Evolutionary conservation across 2,113 vertebrate species (phyloP), one percentile per base, ranked within the genome.

Genomic region (Dascyllus trimaculatus): DNA sequence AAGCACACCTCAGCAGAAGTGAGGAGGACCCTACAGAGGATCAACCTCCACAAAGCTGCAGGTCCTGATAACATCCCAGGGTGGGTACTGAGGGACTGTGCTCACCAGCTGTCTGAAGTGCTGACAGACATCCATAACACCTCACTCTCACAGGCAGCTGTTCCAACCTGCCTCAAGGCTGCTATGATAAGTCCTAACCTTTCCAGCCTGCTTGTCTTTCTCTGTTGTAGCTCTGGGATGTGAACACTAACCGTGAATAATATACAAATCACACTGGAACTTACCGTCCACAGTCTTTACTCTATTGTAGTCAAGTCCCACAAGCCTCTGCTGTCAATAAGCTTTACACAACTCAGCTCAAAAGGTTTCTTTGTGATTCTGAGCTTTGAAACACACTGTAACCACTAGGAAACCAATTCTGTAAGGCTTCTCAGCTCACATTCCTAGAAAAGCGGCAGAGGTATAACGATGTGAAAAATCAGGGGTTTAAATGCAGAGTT

Each of bases 381-480:
- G 26, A 51, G 77, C 68, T 80, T 65, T 81, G 66, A 78, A 87
- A 72, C 61, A 46, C 35, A 56, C 26, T 80, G 64, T 65, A 84
- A 54, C 71, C 54, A 72, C 51, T 11, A n/a, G 69, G 53, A 70
- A 75, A 72, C 38, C 56, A 75, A 59, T 49, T 59, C 13, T 48
- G 25, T 38, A 52, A 75, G 61, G 15, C 9, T 29, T 80, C 54
- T 56, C 62, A 73, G 74, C 49, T 81, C 74, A 53, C 70, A 49
- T 71, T 46, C 46, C 5, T 24, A 29, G 62, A 60, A 53, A 67
- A 66, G 46, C 56, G 43, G 15, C 32, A 22, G 40, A 56, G 60
- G 63, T 57, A 86, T 86, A 82, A 86, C 46, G 75, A 85, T 78
- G 71, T 72, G 26, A 77, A 66, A 82, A 82, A 77, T 32, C 21